These are phyloP conservation scores for Ursus arctos DNA, from an alignment of 2,113 vertebrate species.

Conservation along the genomic window DNA sequence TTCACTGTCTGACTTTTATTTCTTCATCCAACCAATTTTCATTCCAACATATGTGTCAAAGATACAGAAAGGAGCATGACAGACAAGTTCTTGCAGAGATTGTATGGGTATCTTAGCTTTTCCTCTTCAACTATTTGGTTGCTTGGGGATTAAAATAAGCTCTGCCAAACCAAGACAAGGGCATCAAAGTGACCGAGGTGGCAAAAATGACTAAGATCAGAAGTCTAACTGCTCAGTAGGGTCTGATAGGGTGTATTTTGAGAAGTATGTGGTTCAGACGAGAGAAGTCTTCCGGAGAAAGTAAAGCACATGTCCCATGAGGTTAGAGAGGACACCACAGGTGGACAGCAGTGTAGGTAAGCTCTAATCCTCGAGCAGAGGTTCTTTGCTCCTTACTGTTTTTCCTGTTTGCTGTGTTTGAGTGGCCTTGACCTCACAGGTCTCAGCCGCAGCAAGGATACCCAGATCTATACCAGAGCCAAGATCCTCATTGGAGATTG, in stretches of 20 bases:
- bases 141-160: background rate
- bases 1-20: background rate
- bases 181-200: background rate
- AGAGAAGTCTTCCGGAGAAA: background rate
- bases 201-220: background rate
- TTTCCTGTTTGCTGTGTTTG: background rate
- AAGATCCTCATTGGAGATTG: background rate
- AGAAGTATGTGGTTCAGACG: background rate
- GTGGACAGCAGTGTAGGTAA: background rate
- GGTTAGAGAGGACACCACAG: background rate
- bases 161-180: constrained; percentile 5
- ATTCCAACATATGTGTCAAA: background rate
- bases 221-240: background rate
- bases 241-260: background rate
- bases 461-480: background rate
- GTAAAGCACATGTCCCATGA: background rate
- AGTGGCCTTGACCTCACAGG: background rate
- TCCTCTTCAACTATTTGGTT: background rate
- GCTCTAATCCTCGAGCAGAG: background rate
- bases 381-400: background rate
- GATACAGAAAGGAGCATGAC: background rate
- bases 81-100: background rate
- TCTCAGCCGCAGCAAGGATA: background rate
- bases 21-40: background rate
- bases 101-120: background rate